phyloP scores from a whole-genome alignment of 2,113 vertebrate species.

The Catharus bicknelli region DNA sequence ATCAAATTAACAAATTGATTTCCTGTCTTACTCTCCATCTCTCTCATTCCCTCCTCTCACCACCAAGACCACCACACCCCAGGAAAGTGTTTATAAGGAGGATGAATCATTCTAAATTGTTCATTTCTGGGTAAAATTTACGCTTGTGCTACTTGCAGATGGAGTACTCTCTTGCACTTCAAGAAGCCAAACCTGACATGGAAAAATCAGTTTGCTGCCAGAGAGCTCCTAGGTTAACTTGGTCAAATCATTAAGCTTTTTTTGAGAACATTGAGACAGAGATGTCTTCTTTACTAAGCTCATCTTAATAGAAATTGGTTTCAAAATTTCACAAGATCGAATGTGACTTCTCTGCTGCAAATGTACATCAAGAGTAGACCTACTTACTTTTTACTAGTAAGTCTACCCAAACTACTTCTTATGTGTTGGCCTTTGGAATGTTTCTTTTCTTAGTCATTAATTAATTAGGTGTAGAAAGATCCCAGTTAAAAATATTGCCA shows the following conservation, averaged over 20 bases:
- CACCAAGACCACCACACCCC: fast-evolving
- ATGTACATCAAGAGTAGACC: neutral
- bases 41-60: neutral
- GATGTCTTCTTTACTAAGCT: neutral
- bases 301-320: neutral
- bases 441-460: neutral
- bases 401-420: neutral
- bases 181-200: neutral
- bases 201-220: neutral
- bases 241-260: neutral
- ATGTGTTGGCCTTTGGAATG: neutral
- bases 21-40: fast-evolving
- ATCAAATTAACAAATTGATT: neutral
- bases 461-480: neutral
- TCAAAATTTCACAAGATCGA: neutral
- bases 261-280: neutral
- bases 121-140: neutral
- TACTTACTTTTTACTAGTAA: neutral
- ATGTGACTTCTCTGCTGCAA: neutral
- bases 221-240: neutral
- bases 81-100: neutral
- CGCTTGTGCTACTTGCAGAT: neutral
- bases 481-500: neutral
- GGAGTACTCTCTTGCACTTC: neutral
- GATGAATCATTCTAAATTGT: neutral